A percentile compares a stretch with the other conserved stretches of the same genome.
These are phyloP conservation scores for Incurvaria masculella DNA, from an alignment of 2,888 invertebrate genomes.

Conservation along the genomic window DNA sequence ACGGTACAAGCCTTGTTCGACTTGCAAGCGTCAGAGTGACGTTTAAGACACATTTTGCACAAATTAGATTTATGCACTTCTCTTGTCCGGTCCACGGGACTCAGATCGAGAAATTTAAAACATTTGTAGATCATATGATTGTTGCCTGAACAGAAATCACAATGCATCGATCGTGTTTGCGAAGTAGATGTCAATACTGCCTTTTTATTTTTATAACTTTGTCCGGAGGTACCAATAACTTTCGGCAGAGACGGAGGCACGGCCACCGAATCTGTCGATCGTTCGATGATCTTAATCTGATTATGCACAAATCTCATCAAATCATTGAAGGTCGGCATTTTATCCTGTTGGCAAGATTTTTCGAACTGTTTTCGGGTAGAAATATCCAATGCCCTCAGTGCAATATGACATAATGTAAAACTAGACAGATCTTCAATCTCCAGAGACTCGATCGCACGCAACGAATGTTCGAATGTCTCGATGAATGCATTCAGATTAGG, in stretches of 20 bases:
- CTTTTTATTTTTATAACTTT: background rate
- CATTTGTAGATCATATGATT: too few species aligned
- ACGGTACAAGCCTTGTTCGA: constrained; percentile 1
- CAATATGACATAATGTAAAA: constrained; percentile 6
- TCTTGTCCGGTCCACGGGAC: too few species aligned
- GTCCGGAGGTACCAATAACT: background rate
- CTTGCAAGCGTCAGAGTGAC: background rate
- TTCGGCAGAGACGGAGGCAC: background rate
- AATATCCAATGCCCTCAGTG: constrained; percentile 2
- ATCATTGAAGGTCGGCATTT: background rate
- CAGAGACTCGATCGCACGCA: constrained; percentile 5
- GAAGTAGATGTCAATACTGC: background rate
- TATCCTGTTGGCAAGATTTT: background rate
- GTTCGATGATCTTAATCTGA: background rate
- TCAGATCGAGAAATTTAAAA: background rate
- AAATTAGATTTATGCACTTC: too few species aligned
- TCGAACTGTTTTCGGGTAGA: constrained; percentile 7
- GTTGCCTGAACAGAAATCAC: too few species aligned
- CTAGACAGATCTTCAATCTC: constrained; percentile 2
- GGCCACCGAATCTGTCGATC: background rate
- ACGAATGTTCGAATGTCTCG: constrained; percentile 1
- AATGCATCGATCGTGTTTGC: too few species aligned
- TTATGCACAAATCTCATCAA: background rate
- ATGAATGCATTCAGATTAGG: background rate
- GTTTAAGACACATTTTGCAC: too few species aligned